Evolutionary conservation across 2,888 invertebrate species (phyloP), one percentile per base, ranked within the genome.

Genomic region (Folsomia candida): DNA sequence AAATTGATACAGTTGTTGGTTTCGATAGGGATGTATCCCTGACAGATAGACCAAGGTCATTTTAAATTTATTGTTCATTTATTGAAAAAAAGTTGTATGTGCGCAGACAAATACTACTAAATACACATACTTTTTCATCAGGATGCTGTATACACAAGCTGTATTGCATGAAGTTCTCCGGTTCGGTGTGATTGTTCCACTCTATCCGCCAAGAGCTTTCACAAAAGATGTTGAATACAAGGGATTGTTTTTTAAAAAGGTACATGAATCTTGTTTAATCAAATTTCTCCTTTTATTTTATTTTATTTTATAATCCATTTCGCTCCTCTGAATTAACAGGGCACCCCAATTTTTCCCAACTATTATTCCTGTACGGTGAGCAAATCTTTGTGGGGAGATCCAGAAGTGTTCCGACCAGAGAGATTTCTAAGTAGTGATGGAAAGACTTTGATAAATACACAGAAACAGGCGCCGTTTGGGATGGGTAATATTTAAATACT

Each of bases 61-160:
- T 59, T 11, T 11, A 57, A 6, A 11, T 22, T 11, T 57, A n/a
- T 57, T n/a, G n/a, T n/a, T n/a, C n/a, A n/a, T n/a, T n/a, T 18
- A 59, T 67, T 58, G 51, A 67, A 37, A 58, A 67, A 51, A 37
- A 24, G 18, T 18, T 25, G 54, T 20, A 51, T 25, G 2, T 51
- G 14, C 51, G 18, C 51, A 51, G n/a, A n/a, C n/a, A n/a, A n/a
- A n/a, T n/a, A n/a, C n/a, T n/a, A n/a, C n/a, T n/a, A n/a, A n/a
- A n/a, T n/a, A n/a, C n/a, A n/a, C n/a, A n/a, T n/a, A n/a, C n/a
- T n/a, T n/a, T n/a, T n/a, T n/a, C n/a, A n/a, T n/a, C 51, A 68
- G 68, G 29, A 69, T 69, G 69, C 37, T 63, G 0, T 69, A 64
- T 26, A 64, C 64, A 29, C 58, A 64, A 58, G 69, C 69, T 11